phyloP scores from a whole-genome alignment of 1,140 invertebrate genomes.

The Penaeus chinensis region DNA sequence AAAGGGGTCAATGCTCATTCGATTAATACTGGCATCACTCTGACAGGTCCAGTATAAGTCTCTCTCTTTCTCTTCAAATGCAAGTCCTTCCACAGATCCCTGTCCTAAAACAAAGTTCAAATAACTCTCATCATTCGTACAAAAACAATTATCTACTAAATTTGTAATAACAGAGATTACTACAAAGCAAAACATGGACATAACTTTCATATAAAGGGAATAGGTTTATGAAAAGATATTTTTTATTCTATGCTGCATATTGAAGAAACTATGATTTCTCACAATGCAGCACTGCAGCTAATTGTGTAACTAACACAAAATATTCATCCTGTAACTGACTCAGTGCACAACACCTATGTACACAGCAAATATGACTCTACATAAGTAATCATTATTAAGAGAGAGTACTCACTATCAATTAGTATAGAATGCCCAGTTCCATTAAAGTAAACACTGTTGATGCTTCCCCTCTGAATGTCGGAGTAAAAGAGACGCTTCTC shows the following conservation, averaged over 20 bases:
- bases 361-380: too few relatives aligned
- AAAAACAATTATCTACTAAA: too few relatives aligned
- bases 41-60: slow-evolving; percentile 89
- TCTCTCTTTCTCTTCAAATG: slow-evolving; percentile 76
- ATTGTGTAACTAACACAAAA: too few relatives aligned
- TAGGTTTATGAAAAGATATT: too few relatives aligned
- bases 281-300: too few relatives aligned
- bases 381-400: background rate
- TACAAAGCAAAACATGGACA: too few relatives aligned
- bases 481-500: slow-evolving; percentile 83
- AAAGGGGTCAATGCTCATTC: slow-evolving; percentile 70
- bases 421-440: slow-evolving; percentile 79
- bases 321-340: too few relatives aligned
- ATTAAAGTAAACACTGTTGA: slow-evolving; percentile 87
- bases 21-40: slow-evolving; percentile 80
- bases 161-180: too few relatives aligned
- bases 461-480: slow-evolving; percentile 85
- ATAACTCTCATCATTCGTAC: background rate
- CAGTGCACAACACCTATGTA: too few relatives aligned
- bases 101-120: slow-evolving; percentile 69
- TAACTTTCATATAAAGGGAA: too few relatives aligned
- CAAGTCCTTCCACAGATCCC: slow-evolving; percentile 86
- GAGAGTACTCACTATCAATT: slow-evolving; percentile 74
- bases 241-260: too few relatives aligned
- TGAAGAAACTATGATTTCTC: too few relatives aligned